Conservation (phyloP, 2,888 invertebrate species). For the Lasioglossum calceatum region DNA sequence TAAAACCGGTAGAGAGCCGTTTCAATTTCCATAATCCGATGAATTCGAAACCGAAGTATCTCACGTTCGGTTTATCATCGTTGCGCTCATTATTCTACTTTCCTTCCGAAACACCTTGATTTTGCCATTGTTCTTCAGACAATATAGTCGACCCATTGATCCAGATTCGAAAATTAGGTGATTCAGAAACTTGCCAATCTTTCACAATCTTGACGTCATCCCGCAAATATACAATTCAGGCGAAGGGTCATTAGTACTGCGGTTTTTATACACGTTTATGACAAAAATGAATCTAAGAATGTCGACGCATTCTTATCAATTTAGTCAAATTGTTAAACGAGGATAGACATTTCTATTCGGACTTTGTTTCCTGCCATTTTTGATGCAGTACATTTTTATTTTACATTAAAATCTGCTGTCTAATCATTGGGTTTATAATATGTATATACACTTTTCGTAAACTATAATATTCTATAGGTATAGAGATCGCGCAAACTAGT, state of each 20-base stretch:
- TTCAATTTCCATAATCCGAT: slow-evolving; percentile 6
- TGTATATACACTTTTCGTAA: too few relatives aligned
- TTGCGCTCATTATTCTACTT: slow-evolving; percentile 6
- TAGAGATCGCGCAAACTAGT: too few relatives aligned
- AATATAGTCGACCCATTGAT: not conserved
- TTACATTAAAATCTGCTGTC: too few relatives aligned
- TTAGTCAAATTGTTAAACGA: too few relatives aligned
- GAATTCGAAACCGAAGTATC: not conserved
- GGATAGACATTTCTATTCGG: too few relatives aligned
- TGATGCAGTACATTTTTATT: too few relatives aligned
- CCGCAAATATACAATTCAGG: not conserved
- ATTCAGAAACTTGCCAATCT: not conserved
- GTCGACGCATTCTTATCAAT: too few relatives aligned
- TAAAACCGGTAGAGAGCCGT: not conserved
- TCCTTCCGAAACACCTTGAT: not conserved
- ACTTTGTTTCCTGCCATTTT: too few relatives aligned
- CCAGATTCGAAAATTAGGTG: not conserved
- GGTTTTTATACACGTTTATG: not conserved
- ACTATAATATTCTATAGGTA: too few relatives aligned
- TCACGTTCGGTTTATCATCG: not conserved
- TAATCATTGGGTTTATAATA: too few relatives aligned
- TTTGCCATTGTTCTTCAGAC: not conserved
- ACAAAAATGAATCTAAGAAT: not conserved
- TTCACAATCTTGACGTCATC: not conserved
- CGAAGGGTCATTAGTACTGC: not conserved